Evolutionary conservation across 2,113 vertebrate species (phyloP).

Genomic region (Morone chrysops): DNA sequence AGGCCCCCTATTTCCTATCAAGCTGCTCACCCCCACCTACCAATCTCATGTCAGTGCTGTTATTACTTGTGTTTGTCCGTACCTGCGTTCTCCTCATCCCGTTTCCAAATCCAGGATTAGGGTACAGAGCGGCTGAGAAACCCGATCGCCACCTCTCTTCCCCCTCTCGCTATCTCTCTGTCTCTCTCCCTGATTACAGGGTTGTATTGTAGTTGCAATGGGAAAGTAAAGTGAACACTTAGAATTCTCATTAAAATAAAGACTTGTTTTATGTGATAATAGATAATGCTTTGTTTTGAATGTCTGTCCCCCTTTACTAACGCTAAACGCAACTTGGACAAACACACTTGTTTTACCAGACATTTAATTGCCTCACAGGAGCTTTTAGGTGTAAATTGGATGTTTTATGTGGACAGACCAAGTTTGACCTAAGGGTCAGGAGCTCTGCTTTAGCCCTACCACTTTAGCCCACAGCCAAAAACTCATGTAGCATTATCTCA

Average conservation of each 20-base stretch:
- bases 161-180: conserved; percentile 26
- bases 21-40: conserved; percentile 82
- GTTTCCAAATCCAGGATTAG: conserved; percentile 81
- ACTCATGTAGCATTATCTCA: conserved; percentile 4
- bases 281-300: not conserved
- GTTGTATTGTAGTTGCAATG: conserved; percentile 22
- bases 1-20: conserved; percentile 80
- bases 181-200: conserved; percentile 57
- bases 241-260: conserved; percentile 22
- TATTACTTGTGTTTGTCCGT: conserved; percentile 73
- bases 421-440: conserved; percentile 28
- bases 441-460: not conserved
- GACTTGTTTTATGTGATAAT: not conserved
- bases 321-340: not conserved
- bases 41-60: conserved; percentile 80
- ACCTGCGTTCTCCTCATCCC: conserved; percentile 71
- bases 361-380: not conserved
- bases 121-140: conserved; percentile 76
- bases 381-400: conserved; percentile 22
- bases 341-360: not conserved
- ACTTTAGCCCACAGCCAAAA: not conserved
- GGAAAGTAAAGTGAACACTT: conserved; percentile 35
- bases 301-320: not conserved
- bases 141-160: conserved; percentile 62
- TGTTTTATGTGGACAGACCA: not conserved